Base-by-base conservation (phyloP, 2,888 invertebrate genomes). In the Camptogramma bilineatum region DNA sequence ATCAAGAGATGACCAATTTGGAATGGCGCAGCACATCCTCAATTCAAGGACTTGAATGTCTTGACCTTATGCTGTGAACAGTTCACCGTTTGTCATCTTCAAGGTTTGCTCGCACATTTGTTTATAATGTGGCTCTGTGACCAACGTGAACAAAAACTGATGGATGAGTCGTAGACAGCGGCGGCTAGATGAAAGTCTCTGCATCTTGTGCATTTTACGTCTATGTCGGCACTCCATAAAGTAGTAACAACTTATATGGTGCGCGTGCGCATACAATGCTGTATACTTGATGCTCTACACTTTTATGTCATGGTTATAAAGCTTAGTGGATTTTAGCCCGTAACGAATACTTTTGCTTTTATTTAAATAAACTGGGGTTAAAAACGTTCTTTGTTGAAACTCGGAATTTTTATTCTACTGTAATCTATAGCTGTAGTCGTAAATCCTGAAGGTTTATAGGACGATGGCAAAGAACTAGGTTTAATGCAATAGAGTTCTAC, bases 111-210 rank as follows among this genome's bases (percentile, higher is more conserved):
- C 13, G 13, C 13, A 19, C 24, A 17, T 21, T 42, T 52, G 46
- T 59, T 46, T 13, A 46, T 24, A 42, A n/a, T 44, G 51, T 7
- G 18, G 9, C 18, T 17, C 28, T 34, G 10, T 52, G 19, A 52
- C 42, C 4, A 44, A 17, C 44, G 44, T 19, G 10, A 53, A 52
- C 52, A 47, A 44, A 55, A 53, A 59, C 46, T 57, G 59, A 64
- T 57, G 18, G 60, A 68, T 62, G 62, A 68, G 13, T 39, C 39
- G 57, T 16, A 17, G 62, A 47, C 52, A 61, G 56, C 62, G 62
- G 56, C 34, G 62, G 56, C 34, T 39, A 67, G 56, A 68, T 67
- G 66, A 70, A 72, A 72, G 72, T 64, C 52, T 54, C 21, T 63
- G 31, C 58, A 61, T 66, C 52, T 62, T 66, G 31, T 52, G 52